A percentile compares a stretch with the other conserved stretches of the same genome.
Conservation (phyloP, 2,113 vertebrate species). For the Bubo blakistoni region DNA sequence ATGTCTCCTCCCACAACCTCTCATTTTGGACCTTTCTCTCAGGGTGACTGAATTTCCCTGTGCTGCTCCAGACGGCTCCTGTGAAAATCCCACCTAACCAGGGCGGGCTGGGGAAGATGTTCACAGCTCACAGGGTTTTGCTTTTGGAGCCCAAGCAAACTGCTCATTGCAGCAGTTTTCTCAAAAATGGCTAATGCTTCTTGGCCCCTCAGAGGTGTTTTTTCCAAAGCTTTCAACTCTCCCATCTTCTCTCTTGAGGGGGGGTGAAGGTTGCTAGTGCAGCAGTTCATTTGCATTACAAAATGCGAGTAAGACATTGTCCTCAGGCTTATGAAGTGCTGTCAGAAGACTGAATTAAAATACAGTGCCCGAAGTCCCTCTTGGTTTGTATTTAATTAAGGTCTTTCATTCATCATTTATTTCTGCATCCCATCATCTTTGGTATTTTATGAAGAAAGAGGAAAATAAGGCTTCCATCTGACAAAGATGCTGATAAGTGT, state of each 20-base stretch:
- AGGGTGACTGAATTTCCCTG: not conserved
- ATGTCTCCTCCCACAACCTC: not conserved
- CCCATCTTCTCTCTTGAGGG: not conserved
- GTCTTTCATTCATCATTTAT: slow-evolving; percentile 41
- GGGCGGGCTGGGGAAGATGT: no score
- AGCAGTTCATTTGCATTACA: not conserved
- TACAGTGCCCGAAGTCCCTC: not conserved
- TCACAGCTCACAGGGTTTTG: not conserved
- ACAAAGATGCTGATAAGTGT: not conserved
- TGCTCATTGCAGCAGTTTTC: not conserved
- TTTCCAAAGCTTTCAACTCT: not conserved
- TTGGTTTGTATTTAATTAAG: slow-evolving; percentile 54
- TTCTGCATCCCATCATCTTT: not conserved
- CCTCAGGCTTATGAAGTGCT: slow-evolving; percentile 7
- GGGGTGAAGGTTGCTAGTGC: not conserved
- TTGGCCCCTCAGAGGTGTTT: not conserved
- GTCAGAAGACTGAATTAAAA: slow-evolving; percentile 30
- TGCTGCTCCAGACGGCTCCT: not conserved
- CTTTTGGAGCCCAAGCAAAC: not conserved
- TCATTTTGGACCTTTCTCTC: not conserved
- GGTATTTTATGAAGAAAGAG: not conserved
- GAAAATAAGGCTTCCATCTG: not conserved
- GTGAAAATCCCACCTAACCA: not conserved
- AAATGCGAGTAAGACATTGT: not conserved
- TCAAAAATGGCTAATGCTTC: not conserved